These are phyloP conservation scores for Antennarius maculatus DNA, from an alignment of 2,797 vertebrate genomes.

Conservation along the genomic window DNA sequence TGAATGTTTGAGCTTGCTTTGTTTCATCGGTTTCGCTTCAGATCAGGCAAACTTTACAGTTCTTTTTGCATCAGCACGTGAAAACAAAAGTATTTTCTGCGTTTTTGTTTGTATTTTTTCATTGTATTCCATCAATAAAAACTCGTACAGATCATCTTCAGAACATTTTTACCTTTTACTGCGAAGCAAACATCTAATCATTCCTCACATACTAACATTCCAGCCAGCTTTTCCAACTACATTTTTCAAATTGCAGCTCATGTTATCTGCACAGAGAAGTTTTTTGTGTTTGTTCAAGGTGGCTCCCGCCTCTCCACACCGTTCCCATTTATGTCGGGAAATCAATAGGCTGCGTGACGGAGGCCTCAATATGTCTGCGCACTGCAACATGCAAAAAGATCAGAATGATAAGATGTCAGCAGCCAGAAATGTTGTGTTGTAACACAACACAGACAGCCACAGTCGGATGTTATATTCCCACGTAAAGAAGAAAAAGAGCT, in stretches of 20 bases:
- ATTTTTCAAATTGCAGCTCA: background rate
- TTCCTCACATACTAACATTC: no score
- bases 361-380: conserved; percentile 22
- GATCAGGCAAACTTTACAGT: no score
- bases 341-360: background rate
- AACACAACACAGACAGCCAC: background rate
- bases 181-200: no score
- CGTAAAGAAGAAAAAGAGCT: background rate
- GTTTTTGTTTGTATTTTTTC: no score
- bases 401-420: background rate
- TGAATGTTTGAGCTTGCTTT: no score
- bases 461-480: background rate
- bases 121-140: no score
- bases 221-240: no score
- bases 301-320: conserved; percentile 2
- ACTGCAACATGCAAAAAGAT: background rate
- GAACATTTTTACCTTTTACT: no score
- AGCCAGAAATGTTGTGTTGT: conserved; percentile 1
- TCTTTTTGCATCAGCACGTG: no score
- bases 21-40: no score
- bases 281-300: conserved; percentile 30
- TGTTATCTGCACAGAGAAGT: conserved; percentile 3
- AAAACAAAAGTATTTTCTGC: no score
- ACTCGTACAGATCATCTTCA: no score
- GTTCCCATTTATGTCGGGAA: conserved; percentile 10